Conservation (phyloP, 2,797 vertebrate species). For the Heterohyrax brucei region DNA sequence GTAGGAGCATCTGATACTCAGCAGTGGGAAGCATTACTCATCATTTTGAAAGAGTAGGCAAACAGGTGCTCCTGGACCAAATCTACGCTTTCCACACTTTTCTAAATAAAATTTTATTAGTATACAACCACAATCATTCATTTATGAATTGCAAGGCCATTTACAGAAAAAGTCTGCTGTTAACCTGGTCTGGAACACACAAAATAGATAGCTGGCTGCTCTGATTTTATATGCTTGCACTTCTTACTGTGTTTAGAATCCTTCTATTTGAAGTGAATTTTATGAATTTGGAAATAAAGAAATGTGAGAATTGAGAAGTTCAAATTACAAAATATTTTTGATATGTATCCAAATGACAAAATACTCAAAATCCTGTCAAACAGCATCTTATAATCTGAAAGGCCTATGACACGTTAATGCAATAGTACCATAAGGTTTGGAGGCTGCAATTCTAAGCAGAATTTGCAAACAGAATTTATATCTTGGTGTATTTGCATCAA, state of each 20-base stretch:
- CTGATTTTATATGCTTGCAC: background rate
- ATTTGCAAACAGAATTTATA: conserved; percentile 53
- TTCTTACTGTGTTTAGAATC: background rate
- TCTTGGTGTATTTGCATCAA: background rate
- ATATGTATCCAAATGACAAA: conserved; percentile 6
- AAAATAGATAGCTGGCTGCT: background rate
- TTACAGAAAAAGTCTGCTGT: background rate
- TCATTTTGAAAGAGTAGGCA: conserved; percentile 29
- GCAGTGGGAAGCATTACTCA: background rate
- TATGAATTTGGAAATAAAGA: conserved; percentile 54
- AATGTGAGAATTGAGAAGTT: background rate
- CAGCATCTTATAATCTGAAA: background rate
- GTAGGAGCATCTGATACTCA: background rate
- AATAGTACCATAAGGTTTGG: background rate
- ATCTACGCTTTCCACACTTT: background rate
- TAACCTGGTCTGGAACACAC: background rate
- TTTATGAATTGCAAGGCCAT: background rate
- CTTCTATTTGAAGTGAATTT: conserved; percentile 18
- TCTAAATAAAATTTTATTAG: conserved; percentile 21
- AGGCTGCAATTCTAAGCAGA: conserved; percentile 27
- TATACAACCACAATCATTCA: background rate
- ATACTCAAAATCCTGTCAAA: conserved; percentile 23
- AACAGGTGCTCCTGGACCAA: background rate
- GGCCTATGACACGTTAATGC: background rate
- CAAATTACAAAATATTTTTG: conserved; percentile 53